Base-by-base conservation (phyloP, 1,140 invertebrate species). In the Mercenaria mercenaria region DNA sequence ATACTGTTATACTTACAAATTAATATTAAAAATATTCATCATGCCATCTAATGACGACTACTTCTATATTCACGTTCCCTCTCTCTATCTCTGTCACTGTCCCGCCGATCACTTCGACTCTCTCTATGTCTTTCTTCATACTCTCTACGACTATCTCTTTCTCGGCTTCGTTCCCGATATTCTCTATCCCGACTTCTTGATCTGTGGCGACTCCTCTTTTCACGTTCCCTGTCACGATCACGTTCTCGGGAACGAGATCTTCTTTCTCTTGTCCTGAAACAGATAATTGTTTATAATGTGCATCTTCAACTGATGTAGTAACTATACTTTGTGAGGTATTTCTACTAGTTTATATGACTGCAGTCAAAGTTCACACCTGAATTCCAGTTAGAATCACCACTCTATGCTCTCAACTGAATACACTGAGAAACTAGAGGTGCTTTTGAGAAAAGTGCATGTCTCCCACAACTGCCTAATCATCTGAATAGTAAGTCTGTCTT, bases 161-260 rank as follows among this genome's bases (percentile, higher is more conserved):
- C 97, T 59, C 98, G 97, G 92, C 97, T 98, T 83, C 98, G 96
- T 84, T 97, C 97, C 52, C 97, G 89, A 69, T 95, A 95, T 76
- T 96, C 95, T 13, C 95, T 86, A 11, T 96, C 96, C 4, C 96
- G 91, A 91, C 95, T 96, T 47, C 95, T 92, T 52, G 95, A 95
- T 47, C 96, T 90, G 79, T 96, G 95, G 13, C 98, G 95, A 94
- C 95, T 92, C 39, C 95, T 90, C 80, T 95, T 92, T 61, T 95
- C 95, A 15, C 95, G 91, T n/a, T 96, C 95, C 2, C 98, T 96
- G 84, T 98, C 94, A 96, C 97, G 92, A 18, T 97, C 98, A 85
- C 98, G 96, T 72, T 98, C 98, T 76, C 98, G 97, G 3, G 97
- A 97, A 23, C 95, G 82, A 69, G 95, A 95, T 41, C 95, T 79